Base-by-base conservation (phyloP, 2,113 vertebrate species). In the Zosterops borbonicus region DNA sequence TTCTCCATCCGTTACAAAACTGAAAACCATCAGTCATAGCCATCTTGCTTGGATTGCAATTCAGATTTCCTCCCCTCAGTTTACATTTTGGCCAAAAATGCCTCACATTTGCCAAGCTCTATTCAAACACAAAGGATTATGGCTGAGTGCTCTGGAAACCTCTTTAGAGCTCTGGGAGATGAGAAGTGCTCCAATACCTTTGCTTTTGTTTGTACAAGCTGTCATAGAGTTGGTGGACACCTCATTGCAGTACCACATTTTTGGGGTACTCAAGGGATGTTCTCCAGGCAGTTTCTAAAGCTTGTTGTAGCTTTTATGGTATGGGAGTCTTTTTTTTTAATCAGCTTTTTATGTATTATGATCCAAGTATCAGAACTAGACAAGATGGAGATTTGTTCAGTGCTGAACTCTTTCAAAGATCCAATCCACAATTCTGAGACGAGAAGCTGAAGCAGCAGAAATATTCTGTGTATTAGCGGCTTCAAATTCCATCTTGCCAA, bases 371-470 rank as follows among this genome's bases (percentile, higher is more conserved):
- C 79, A 86, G 71, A 92, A 63, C 23, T 23, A 85, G 78, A 87
- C 37, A 87, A 90, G 79, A 86, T 28, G 16, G 47, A 85, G 59
- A 78, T 86, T 70, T 90, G 63, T 83, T 95, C 70, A 46, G 20
- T 24, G 46, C 50, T 55, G 63, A 91, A 87, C 39, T 46, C 89
- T 46, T 88, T 63, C 63, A 81, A 74, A 93, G 86, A 44, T 47
- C 39, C 1, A 20, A 59, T 64, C 28, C 68, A 68, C 37, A 9
- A 64, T 83, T 81, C 73, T 88, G 35, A 89, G 76, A 89, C 21
- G 68, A 93, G 44, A 83, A 91, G 80, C 79, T 83, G 69, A 83
- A 63, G 64, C 81, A 49, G 67, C 70, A 78, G 94, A 91, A 93
- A 91, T 69, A 62, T 52, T 87, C 75, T 41, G 35, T 1, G 1